A percentile compares a stretch with the other conserved stretches of the same genome.
phyloP scores from a whole-genome alignment of 2,797 vertebrate genomes.

The Muscicapa comitata region DNA sequence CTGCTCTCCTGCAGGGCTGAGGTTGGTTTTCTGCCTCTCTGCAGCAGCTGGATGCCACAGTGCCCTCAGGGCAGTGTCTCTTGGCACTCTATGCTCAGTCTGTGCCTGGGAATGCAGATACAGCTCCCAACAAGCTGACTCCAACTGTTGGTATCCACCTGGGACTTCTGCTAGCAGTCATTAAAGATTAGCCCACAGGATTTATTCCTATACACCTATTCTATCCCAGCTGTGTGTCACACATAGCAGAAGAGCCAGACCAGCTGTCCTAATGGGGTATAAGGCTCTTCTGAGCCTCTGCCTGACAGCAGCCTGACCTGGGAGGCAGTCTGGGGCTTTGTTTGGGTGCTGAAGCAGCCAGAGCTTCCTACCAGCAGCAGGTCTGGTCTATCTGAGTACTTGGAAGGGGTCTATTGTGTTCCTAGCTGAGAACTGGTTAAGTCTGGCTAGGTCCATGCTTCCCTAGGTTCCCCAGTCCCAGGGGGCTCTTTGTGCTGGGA shows the following conservation, averaged over 20 bases:
- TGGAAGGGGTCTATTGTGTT: neutral
- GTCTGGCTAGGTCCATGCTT: neutral
- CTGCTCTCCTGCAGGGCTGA: neutral
- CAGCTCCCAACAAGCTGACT: accelerated
- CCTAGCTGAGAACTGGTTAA: neutral
- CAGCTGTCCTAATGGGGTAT: neutral
- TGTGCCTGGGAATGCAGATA: neutral
- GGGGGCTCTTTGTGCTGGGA: neutral
- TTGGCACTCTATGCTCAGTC: neutral
- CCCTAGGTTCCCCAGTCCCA: neutral
- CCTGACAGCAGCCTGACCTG: neutral
- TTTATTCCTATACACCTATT: neutral
- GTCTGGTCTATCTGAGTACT: neutral
- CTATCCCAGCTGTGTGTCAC: neutral
- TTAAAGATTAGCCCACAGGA: neutral
- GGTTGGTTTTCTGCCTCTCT: neutral
- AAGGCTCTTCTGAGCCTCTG: neutral
- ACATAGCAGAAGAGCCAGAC: neutral
- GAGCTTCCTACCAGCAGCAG: neutral
- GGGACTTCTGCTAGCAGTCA: neutral
- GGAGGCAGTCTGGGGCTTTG: neutral
- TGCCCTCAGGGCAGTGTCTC: neutral
- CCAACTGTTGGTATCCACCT: neutral
- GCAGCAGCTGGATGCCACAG: neutral
- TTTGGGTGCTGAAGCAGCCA: accelerated